phyloP scores from a whole-genome alignment of 2,888 invertebrate species.

The Adela reaumurella region DNA sequence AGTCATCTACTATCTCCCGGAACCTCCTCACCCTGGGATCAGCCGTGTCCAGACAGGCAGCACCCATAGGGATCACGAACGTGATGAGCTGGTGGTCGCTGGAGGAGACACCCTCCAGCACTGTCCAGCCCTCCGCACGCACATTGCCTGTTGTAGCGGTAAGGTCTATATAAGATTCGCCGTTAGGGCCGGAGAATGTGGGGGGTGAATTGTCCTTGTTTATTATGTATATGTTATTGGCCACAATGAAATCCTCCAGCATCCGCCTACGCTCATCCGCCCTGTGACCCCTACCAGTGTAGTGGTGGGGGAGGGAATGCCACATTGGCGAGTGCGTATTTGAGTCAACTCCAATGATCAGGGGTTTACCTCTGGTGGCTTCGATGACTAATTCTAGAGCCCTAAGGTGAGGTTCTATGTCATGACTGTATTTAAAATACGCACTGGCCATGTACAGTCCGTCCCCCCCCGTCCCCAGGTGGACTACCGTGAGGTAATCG shows the following conservation, averaged over 20 bases:
- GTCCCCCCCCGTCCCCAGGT: slow-evolving; percentile 1
- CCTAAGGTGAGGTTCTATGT: no score
- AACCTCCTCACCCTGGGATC: neutral
- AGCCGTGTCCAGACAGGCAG: neutral
- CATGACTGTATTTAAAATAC: no score
- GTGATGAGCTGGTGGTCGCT: slow-evolving; percentile 1
- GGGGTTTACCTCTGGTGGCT: no score
- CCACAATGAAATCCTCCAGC: slow-evolving; percentile 12
- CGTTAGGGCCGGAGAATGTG: slow-evolving; percentile 9
- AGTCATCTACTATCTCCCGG: neutral
- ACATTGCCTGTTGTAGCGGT: slow-evolving; percentile 5
- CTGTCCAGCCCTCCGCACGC: neutral
- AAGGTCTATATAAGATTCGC: slow-evolving; percentile 15
- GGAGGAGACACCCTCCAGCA: neutral
- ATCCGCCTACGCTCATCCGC: slow-evolving; percentile 8
- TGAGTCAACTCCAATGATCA: no score
- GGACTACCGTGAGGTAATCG: no score
- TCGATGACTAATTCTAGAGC: no score
- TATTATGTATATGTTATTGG: slow-evolving; percentile 3
- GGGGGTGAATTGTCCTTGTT: slow-evolving; percentile 10
- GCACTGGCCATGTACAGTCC: slow-evolving; percentile 11
- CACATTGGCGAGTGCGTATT: no score
- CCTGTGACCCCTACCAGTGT: no score
- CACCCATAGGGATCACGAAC: neutral
- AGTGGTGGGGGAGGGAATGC: no score